Evolutionary conservation across 2,113 vertebrate species (phyloP), one percentile per base, ranked within the genome.

Genomic region (Pomatostomus ruficeps): DNA sequence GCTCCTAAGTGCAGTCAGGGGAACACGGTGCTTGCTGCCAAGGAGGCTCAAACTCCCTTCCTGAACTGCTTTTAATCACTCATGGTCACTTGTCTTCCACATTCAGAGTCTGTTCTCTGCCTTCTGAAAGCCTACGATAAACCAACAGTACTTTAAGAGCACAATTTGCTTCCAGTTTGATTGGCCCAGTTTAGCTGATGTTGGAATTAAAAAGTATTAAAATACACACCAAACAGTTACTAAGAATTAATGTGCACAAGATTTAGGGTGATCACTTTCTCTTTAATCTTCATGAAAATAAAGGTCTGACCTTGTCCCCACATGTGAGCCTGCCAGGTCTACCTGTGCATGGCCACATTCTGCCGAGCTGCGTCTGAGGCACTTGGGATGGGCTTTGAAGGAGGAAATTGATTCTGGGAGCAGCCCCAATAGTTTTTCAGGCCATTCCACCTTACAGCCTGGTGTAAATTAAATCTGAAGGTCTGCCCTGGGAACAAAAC

Each of bases 261-360:
- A 20, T 54, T 54, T 63, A 22, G 40, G 40, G 40, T 42, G 36
- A 48, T 40, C 7, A 9, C 11, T 21, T 74, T n/a, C 57, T 26
- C 33, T 75, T 40, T 46, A 33, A n/a, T n/a, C 6, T 11, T 65
- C 7, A 42, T 42, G 24, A 42, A 63, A 48, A 38, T 26, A 70
- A 46, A 33, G 29, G 8, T 6, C 3, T 49, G 6, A 7, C 7
- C 12, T 57, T 77, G 8, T n/a, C 8, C 20, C 23, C 4, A 2
- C 6, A 2, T 5, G 5, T 20, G 22, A 92, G 12, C 10, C 40
- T 79, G 19, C 45, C 33, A 26, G 8, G 10, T 59, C 57, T 68
- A 40, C 10, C 26, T 52, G 12, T 14, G 35, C 36, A 14, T 1
- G 2, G 31, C 46, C 23, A 22, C 0, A 0, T 65, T 26, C 33